phyloP scores from a whole-genome alignment of 1,140 invertebrate genomes.

The Meloidogyne floridensis region DNA sequence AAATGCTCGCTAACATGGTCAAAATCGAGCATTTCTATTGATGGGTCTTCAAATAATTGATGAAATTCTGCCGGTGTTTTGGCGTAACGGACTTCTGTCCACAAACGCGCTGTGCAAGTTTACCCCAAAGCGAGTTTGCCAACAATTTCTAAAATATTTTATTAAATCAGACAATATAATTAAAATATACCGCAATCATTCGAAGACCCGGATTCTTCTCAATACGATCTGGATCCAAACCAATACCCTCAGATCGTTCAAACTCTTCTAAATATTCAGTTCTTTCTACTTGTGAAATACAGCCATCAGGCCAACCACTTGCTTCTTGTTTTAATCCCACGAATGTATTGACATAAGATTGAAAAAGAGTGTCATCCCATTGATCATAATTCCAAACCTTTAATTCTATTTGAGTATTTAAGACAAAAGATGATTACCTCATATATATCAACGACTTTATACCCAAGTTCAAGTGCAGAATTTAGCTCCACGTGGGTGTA shows the following conservation, averaged over 20 bases:
- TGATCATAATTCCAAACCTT: neutral
- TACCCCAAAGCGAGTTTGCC: conserved; percentile 31
- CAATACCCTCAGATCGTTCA: conserved; percentile 23
- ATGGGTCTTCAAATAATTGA: neutral
- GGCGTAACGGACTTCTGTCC: conserved; percentile 13
- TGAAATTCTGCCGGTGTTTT: conserved; percentile 18
- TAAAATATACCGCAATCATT: conserved; percentile 8
- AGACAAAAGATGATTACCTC: too few relatives aligned
- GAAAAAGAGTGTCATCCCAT: neutral
- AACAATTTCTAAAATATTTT: conserved; percentile 20
- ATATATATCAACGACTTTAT: too few relatives aligned
- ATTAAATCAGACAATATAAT: too few relatives aligned
- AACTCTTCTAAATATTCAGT: too few relatives aligned
- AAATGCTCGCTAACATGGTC: conserved; percentile 18
- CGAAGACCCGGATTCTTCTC: conserved; percentile 24
- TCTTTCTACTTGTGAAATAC: neutral
- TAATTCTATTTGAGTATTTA: neutral
- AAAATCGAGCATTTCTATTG: conserved; percentile 17
- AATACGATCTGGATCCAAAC: neutral
- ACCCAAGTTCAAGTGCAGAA: too few relatives aligned
- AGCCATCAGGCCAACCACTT: neutral
- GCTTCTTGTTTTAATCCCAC: neutral
- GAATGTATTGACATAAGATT: neutral
- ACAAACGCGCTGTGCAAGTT: conserved; percentile 18
- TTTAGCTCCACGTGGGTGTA: too few relatives aligned